phyloP scores from a whole-genome alignment of 1,140 invertebrate species.

The Eumeta japonica region DNA sequence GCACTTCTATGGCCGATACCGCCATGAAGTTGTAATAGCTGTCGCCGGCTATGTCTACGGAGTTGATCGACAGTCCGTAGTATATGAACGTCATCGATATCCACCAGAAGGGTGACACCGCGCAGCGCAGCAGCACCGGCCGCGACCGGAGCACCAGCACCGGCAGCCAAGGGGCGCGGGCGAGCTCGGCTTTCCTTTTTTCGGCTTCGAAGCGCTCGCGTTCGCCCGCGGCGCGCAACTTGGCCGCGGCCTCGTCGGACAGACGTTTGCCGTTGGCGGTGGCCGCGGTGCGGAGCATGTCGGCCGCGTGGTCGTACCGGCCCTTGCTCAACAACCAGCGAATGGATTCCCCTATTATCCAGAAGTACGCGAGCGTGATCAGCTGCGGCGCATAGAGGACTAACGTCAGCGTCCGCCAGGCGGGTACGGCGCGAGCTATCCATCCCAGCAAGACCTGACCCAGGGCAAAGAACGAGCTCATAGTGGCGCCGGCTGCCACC shows the following conservation, averaged over 20 bases:
- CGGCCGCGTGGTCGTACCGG: conserved; percentile 63
- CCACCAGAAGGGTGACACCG: conserved; percentile 66
- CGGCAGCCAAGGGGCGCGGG: conserved; percentile 24
- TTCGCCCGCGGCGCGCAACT: conserved; percentile 11
- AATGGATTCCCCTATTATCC: conserved; percentile 64
- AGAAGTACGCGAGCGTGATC: conserved; percentile 63
- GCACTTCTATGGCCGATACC: conserved; percentile 63
- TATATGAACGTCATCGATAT: conserved; percentile 68
- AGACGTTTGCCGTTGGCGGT: conserved; percentile 63
- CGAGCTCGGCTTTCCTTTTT: not conserved
- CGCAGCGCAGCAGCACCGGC: conserved; percentile 58
- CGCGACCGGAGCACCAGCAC: conserved; percentile 53
- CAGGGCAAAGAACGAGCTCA: conserved; percentile 69
- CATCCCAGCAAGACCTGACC: conserved; percentile 70
- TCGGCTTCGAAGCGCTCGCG: conserved; percentile 34
- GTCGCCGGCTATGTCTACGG: conserved; percentile 65
- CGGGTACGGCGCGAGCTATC: conserved; percentile 66
- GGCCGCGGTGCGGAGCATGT: conserved; percentile 63
- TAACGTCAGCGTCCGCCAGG: conserved; percentile 72
- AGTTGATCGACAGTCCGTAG: conserved; percentile 74
- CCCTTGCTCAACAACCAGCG: conserved; percentile 61
- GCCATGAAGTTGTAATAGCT: conserved; percentile 65
- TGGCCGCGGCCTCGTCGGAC: conserved; percentile 46
- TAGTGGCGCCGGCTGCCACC: conserved; percentile 69
- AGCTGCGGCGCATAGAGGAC: conserved; percentile 67